Evolutionary conservation across 2,113 vertebrate species (phyloP), one percentile per base, ranked within the genome.

Genomic region (Pedionomus torquatus): DNA sequence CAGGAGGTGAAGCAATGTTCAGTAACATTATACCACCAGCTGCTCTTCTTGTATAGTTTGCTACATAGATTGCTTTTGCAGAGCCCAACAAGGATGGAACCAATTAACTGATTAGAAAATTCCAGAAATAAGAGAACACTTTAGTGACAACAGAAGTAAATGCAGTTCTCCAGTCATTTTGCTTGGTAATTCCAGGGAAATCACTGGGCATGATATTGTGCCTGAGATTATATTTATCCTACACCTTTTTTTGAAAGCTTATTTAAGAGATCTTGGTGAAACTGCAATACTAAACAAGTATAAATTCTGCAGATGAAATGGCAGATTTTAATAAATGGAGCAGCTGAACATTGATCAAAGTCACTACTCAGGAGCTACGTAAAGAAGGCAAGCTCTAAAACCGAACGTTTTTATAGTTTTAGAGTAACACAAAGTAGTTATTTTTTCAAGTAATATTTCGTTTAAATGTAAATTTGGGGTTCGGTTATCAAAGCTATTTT

Each of bases 391-490:
- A 69, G 23, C n/a, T 76, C 41, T 91, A 92, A 96, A 95, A 82
- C 55, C 28, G 55, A 95, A 81, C 5, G 10, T 68, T 89, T 95
- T 87, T 86, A 44, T 89, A 95, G 70, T 77, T 96, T 96, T 87
- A 91, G 1, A 33, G 44, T 96, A 90, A 87, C 85, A 90, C 31
- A 70, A 78, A 24, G 25, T 86, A 49, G 80, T 26, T 87, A 74
- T 52, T 80, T 87, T 96, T 81, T 83, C 68, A 89, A 91, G 91
- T 78, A 70, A 7, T 82, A 83, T 64, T 75, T 98, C 65, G 96
- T 97, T 97, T 97, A 97, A 98, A 97, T 97, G 92, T 97, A 97
- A 98, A 98, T 97, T 94, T 97, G 48, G 49, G 39, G 51, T 85
- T 94, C 52, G 52, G 3, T 97, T 98, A 94, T 97, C 95, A 95